Evolutionary conservation across 2,888 invertebrate species (phyloP).

Genomic region (Nemotelus pantherinus): DNA sequence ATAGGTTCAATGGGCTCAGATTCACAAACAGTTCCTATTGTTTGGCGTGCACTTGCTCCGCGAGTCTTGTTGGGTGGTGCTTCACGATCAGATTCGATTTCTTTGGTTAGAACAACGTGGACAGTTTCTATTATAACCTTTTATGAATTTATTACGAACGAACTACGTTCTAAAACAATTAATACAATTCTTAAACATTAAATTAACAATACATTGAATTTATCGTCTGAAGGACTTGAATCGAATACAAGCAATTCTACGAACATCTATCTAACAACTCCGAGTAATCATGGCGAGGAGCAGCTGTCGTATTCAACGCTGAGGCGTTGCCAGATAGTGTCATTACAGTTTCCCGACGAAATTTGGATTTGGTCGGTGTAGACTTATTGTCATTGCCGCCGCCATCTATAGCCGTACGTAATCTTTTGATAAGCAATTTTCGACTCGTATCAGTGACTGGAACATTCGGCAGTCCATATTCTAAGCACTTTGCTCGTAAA

Average conservation of each 20-base stretch:
- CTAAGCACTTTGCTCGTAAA: conserved; percentile 57
- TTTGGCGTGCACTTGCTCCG: not conserved
- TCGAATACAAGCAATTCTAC: too few species aligned
- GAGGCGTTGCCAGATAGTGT: too few species aligned
- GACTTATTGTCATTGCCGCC: conserved; percentile 28
- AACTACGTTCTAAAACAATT: too few species aligned
- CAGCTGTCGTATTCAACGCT: too few species aligned
- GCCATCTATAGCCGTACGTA: conserved; percentile 56
- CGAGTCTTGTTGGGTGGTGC: conserved; percentile 27
- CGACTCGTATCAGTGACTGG: conserved; percentile 62
- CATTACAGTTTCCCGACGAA: conserved; percentile 60
- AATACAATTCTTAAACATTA: too few species aligned
- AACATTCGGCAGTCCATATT: conserved; percentile 60
- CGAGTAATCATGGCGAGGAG: too few species aligned
- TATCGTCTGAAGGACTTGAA: too few species aligned
- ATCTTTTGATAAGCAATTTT: conserved; percentile 57
- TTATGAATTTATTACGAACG: too few species aligned
- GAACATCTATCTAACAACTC: too few species aligned
- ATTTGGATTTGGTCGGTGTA: conserved; percentile 46
- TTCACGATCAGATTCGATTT: conserved; percentile 30
- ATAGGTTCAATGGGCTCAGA: conserved; percentile 50
- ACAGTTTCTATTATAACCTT: too few species aligned
- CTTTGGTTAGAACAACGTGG: conserved; percentile 54
- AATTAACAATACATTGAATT: too few species aligned
- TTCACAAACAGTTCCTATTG: conserved; percentile 36